These are phyloP conservation scores for Panopea generosa DNA, from an alignment of 2,888 invertebrate genomes.

Conservation along the genomic window DNA sequence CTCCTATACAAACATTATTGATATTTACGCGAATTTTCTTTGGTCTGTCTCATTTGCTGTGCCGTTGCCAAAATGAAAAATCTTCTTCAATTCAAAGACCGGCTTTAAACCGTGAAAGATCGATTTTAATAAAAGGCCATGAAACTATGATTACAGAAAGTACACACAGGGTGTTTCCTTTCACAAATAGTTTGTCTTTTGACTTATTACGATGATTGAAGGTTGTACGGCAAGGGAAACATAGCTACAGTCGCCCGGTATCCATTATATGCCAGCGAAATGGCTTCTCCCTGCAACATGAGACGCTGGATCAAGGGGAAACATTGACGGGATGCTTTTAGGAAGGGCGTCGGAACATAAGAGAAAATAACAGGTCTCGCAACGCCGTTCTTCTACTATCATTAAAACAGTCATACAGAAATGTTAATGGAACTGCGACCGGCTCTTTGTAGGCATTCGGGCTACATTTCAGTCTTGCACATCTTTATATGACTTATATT, in stretches of 20 bases:
- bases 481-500: too few relatives aligned
- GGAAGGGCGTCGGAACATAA: conserved; percentile 40
- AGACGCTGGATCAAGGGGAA: conserved; percentile 35
- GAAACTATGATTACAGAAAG: conserved; percentile 43
- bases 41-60: conserved; percentile 40
- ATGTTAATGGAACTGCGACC: conserved; percentile 2
- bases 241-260: conserved; percentile 25
- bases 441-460: neutral
- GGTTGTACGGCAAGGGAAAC: conserved; percentile 30
- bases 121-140: conserved; percentile 59
- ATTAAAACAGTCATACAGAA: neutral
- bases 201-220: conserved; percentile 48
- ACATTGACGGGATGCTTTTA: conserved; percentile 48
- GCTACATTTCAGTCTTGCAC: too few relatives aligned
- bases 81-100: conserved; percentile 8
- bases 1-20: conserved; percentile 43
- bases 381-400: conserved; percentile 18
- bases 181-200: conserved; percentile 54
- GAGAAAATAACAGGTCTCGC: conserved; percentile 42
- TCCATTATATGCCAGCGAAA: conserved; percentile 52
- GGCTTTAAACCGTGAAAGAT: conserved; percentile 46
- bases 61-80: conserved; percentile 33
- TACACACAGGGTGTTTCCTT: conserved; percentile 55
- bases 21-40: conserved; percentile 57
- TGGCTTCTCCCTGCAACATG: conserved; percentile 52